phyloP scores from a whole-genome alignment of 1,140 invertebrate species.

The Ceratitis capitata region DNA sequence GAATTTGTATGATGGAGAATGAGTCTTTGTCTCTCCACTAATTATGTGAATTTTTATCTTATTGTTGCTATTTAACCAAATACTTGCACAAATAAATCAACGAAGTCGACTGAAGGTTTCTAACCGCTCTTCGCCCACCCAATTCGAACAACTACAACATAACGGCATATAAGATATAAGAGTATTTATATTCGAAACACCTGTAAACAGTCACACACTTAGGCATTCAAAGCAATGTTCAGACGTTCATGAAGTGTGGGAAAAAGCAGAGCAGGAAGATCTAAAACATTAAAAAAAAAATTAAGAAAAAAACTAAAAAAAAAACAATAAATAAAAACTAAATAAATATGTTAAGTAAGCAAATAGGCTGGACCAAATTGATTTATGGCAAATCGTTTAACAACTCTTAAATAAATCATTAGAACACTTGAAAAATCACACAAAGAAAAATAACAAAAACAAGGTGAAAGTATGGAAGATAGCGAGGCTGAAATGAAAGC shows the following conservation, averaged over 20 bases:
- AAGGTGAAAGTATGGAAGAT: neutral
- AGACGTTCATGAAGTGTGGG: neutral
- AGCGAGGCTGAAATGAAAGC: neutral
- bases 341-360: neutral
- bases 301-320: too few relatives aligned
- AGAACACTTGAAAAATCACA: constrained; percentile 20
- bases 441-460: neutral
- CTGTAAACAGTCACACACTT: neutral
- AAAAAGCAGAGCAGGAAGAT: neutral
- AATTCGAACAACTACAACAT: neutral
- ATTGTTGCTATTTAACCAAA: neutral
- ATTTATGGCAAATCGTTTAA: constrained; percentile 42
- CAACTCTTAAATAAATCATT: constrained; percentile 40
- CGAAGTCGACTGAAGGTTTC: neutral
- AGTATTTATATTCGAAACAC: neutral
- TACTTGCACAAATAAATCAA: neutral
- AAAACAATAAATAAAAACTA: neutral
- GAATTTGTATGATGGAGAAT: too few relatives aligned
- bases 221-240: neutral
- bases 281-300: too few relatives aligned
- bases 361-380: constrained; percentile 30
- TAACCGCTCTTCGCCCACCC: too few relatives aligned
- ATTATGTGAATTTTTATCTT: too few relatives aligned
- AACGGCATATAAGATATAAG: neutral
- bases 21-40: too few relatives aligned